A percentile compares a stretch with the other conserved stretches of the same genome.
These are phyloP conservation scores for Scelioninae gen. 2 DNA, from an alignment of 2,888 invertebrate genomes.

Conservation along the genomic window DNA sequence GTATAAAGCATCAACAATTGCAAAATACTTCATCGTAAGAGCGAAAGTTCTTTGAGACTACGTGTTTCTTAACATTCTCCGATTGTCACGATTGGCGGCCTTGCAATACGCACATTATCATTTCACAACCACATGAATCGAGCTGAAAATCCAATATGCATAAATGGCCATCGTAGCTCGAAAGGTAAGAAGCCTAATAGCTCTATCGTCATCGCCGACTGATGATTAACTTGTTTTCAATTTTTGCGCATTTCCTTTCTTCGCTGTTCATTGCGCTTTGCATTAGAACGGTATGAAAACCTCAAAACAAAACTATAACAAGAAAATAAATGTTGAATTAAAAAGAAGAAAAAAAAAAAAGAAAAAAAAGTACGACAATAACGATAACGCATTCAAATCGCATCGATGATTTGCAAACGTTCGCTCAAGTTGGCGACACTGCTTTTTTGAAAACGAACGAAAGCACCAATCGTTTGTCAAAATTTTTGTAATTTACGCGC, in stretches of 20 bases:
- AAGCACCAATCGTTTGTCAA: too few species aligned
- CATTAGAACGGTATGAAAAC: background rate
- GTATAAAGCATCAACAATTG: conserved; percentile 60
- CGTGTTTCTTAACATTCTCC: conserved; percentile 61
- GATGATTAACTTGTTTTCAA: conserved; percentile 39
- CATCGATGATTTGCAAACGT: too few species aligned
- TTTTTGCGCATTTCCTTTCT: conserved; percentile 12
- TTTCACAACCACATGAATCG: conserved; percentile 61
- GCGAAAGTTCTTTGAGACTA: conserved; percentile 60
- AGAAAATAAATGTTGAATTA: too few species aligned
- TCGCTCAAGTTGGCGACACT: too few species aligned
- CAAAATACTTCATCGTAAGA: conserved; percentile 60
- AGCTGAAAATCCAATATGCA: conserved; percentile 61
- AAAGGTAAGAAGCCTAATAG: conserved; percentile 55
- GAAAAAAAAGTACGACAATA: too few species aligned
- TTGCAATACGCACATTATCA: conserved; percentile 62
- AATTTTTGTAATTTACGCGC: too few species aligned
- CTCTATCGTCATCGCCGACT: conserved; percentile 54
- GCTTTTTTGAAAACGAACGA: too few species aligned
- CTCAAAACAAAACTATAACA: too few species aligned
- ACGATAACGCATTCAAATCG: too few species aligned
- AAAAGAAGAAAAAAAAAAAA: too few species aligned
- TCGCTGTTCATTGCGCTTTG: background rate
- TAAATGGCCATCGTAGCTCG: conserved; percentile 60
- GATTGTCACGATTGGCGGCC: conserved; percentile 61